Evolutionary conservation across 2,888 invertebrate species (phyloP).

Genomic region (Limnephilus rhombicus): DNA sequence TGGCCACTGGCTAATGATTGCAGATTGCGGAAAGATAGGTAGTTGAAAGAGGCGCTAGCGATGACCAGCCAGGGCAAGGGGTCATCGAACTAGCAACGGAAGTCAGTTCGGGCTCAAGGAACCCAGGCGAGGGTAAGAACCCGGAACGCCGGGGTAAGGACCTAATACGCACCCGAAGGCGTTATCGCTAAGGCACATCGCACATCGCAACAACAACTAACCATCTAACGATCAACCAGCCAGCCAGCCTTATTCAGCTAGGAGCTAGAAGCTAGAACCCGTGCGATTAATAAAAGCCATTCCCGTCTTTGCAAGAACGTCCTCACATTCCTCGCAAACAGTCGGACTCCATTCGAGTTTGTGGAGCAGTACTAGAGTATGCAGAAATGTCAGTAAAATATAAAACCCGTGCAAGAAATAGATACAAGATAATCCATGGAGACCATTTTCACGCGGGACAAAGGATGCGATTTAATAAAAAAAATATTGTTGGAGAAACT

Average conservation of each 20-base stretch:
- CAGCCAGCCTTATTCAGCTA: background rate
- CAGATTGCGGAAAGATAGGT: background rate
- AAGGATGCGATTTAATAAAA: background rate
- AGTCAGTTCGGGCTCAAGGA: slow-evolving; percentile 49
- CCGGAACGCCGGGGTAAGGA: slow-evolving; percentile 42
- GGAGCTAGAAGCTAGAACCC: background rate
- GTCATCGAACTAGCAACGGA: slow-evolving; percentile 49
- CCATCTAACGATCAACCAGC: background rate
- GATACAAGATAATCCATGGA: background rate
- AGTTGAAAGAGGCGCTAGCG: background rate
- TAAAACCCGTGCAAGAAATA: background rate
- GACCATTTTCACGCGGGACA: background rate
- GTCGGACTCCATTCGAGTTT: background rate
- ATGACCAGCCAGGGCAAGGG: background rate
- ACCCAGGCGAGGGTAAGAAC: slow-evolving; percentile 59
- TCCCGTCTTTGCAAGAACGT: background rate
- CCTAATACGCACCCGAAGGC: slow-evolving; percentile 25
- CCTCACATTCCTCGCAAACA: background rate
- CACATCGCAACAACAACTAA: background rate
- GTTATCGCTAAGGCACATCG: background rate
- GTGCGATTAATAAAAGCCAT: background rate
- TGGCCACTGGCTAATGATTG: background rate
- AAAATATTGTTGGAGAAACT: background rate
- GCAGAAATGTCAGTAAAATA: background rate
- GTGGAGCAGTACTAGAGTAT: background rate